Conservation (phyloP, 2,888 invertebrate genomes). For the Erebia palarica region DNA sequence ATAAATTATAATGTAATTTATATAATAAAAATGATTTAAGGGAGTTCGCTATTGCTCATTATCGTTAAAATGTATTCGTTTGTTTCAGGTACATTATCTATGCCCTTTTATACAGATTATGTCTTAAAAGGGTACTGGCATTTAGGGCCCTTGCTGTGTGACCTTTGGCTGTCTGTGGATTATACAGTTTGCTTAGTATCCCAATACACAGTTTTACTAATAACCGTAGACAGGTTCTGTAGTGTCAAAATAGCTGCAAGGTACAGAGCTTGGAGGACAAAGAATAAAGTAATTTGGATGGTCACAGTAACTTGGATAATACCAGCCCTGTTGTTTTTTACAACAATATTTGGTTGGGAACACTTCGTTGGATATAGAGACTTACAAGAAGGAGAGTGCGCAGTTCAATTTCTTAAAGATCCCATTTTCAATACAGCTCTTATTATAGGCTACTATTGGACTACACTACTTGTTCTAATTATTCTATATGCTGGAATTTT, state of each 20-base stretch:
- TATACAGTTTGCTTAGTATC: conserved; percentile 99
- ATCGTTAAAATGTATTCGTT: conserved; percentile 13
- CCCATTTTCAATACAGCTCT: conserved; percentile 98
- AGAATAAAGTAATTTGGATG: conserved; percentile 96
- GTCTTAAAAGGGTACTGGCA: conserved; percentile 98
- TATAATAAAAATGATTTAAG: no score
- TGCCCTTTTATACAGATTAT: conserved; percentile 99
- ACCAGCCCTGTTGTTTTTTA: conserved; percentile 97
- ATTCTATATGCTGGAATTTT: conserved; percentile 98
- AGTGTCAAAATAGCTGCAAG: conserved; percentile 99
- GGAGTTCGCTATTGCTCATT: no score
- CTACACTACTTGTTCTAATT: conserved; percentile 96
- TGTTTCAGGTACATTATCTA: conserved; percentile 93
- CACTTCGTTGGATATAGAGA: conserved; percentile 97
- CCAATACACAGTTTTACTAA: conserved; percentile 98
- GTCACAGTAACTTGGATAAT: conserved; percentile 98
- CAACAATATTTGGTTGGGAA: conserved; percentile 99
- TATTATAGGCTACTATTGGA: conserved; percentile 99
- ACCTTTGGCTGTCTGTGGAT: conserved; percentile 99
- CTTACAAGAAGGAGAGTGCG: conserved; percentile 93
- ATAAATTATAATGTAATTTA: no score
- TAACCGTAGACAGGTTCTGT: conserved; percentile 99
- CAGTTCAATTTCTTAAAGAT: conserved; percentile 98
- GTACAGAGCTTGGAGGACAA: conserved; percentile 98
- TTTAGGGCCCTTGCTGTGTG: conserved; percentile 96